Conservation (phyloP, 2,888 invertebrate species). For the Spodoptera picta region DNA sequence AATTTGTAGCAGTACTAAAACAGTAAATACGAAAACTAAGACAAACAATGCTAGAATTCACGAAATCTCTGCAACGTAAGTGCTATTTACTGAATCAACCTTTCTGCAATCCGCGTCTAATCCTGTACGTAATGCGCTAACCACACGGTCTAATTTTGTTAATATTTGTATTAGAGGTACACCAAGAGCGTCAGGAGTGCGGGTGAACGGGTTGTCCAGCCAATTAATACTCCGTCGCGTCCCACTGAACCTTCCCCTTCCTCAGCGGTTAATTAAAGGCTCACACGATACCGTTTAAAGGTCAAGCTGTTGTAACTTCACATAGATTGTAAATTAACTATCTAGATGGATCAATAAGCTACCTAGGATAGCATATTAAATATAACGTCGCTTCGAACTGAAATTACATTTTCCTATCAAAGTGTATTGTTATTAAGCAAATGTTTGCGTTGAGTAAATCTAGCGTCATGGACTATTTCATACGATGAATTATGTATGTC, state of each 20-base stretch:
- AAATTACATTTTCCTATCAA: constrained; percentile 18
- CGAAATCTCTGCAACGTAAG: constrained; percentile 23
- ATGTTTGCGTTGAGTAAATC: constrained; percentile 20
- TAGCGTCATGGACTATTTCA: constrained; percentile 4
- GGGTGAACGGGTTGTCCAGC: constrained; percentile 35
- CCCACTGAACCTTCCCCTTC: constrained; percentile 20
- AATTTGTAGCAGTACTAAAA: neutral
- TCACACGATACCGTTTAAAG: constrained; percentile 41
- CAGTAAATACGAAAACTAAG: constrained; percentile 7
- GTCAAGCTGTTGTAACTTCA: constrained; percentile 30
- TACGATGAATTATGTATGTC: constrained; percentile 3
- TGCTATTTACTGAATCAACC: constrained; percentile 15
- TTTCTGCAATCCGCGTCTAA: constrained; percentile 20
- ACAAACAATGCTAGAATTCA: constrained; percentile 14
- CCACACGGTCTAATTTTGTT: constrained; percentile 51
- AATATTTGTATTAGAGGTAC: constrained; percentile 33
- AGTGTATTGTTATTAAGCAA: constrained; percentile 1
- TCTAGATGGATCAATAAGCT: constrained; percentile 20
- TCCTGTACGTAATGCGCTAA: constrained; percentile 24
- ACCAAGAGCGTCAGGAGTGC: constrained; percentile 17
- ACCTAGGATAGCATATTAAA: constrained; percentile 6
- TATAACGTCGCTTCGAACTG: constrained; percentile 11
- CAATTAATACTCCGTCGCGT: constrained; percentile 40
- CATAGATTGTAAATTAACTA: constrained; percentile 37
- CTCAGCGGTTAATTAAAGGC: constrained; percentile 40